Base-by-base conservation (phyloP, 2,113 vertebrate genomes). In the Pedetes capensis region DNA sequence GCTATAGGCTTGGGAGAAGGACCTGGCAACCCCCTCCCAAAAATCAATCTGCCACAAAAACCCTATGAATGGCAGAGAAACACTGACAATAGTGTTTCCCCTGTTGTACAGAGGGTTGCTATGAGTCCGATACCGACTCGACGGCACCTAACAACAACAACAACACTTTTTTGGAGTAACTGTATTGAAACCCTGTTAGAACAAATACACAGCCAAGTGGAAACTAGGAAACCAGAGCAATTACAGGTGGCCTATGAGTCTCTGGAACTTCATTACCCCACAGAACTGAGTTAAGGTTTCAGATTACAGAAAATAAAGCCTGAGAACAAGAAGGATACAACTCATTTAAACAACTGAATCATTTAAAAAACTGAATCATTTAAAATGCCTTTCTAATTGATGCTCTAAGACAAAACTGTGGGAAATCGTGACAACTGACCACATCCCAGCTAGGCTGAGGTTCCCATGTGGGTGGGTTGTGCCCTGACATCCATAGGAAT, bases 391-490 rank as follows among this genome's bases (percentile, higher is more conserved):
- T 66, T 55, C 23, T 32, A 39, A 42, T 18, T 34, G 5, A 32
- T 49, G 55, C 7, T 39, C 1, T 44, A 18, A 80, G 57, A 42
- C 42, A 47, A 29, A 37, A 27, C 4, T 6, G 2, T 16, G 37
- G 72, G 17, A 47, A 27, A 47, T 8, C 29, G 17, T 23, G 81
- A 23, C 42, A 66, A 11, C 12, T 7, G 22, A 57, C 5, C 17
- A 10, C 4, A 1, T 13, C 3, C 22, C 37, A 27, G 18, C 14
- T 11, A 44, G 6, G n/a, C 55, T 27, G 12, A 37, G 47, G 29
- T 22, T 10, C 32, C 8, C n/a, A 11, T 3, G 0, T 0, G 1
- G 7, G 34, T 6, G 20, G 6, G 44, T 10, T 25, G n/a, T 42
- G 34, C 2, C 51, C 53, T 13, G 51, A 51, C 32, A 25, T 17